These are phyloP conservation scores for Parauchenoglanis punctatus DNA, from an alignment of 2,797 vertebrate species.

Conservation along the genomic window DNA sequence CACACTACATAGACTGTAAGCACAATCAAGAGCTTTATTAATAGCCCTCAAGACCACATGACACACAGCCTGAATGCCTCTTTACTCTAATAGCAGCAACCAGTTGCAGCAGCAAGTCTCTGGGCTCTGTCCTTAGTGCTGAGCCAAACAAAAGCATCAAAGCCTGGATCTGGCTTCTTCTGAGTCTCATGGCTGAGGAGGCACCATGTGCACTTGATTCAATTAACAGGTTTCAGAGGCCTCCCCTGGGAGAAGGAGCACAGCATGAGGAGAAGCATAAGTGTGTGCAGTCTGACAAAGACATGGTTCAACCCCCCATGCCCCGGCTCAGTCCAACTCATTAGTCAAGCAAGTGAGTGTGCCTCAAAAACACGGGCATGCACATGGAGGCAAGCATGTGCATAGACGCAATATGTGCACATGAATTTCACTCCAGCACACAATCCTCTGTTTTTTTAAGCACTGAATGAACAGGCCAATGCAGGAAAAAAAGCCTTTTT, in stretches of 20 bases:
- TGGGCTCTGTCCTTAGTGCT: slow-evolving; percentile 72
- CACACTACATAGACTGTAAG: slow-evolving; percentile 13
- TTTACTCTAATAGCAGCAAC: slow-evolving; percentile 65
- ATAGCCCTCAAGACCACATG: neutral
- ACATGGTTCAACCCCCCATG: slow-evolving; percentile 72
- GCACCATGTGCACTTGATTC: slow-evolving; percentile 84
- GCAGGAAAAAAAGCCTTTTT: neutral
- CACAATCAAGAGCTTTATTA: slow-evolving; percentile 3
- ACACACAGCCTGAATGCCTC: slow-evolving; percentile 43
- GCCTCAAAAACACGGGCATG: slow-evolving; percentile 63
- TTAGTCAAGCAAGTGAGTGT: slow-evolving; percentile 80
- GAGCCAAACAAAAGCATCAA: slow-evolving; percentile 74
- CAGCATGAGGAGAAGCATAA: slow-evolving; percentile 64
- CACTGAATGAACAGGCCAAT: neutral
- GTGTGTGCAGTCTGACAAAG: slow-evolving; percentile 84
- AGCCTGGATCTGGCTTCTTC: slow-evolving; percentile 60
- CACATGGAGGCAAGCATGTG: slow-evolving; percentile 31
- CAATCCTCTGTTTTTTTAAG: neutral
- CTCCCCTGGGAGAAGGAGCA: slow-evolving; percentile 78
- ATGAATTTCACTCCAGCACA: slow-evolving; percentile 12
- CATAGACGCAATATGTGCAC: slow-evolving; percentile 33
- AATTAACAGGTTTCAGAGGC: slow-evolving; percentile 86
- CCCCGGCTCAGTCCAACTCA: slow-evolving; percentile 74
- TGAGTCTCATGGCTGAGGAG: slow-evolving; percentile 65
- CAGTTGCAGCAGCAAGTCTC: slow-evolving; percentile 63